phyloP scores from a whole-genome alignment of 2,888 invertebrate species.

The Chrysodeixis includens region DNA sequence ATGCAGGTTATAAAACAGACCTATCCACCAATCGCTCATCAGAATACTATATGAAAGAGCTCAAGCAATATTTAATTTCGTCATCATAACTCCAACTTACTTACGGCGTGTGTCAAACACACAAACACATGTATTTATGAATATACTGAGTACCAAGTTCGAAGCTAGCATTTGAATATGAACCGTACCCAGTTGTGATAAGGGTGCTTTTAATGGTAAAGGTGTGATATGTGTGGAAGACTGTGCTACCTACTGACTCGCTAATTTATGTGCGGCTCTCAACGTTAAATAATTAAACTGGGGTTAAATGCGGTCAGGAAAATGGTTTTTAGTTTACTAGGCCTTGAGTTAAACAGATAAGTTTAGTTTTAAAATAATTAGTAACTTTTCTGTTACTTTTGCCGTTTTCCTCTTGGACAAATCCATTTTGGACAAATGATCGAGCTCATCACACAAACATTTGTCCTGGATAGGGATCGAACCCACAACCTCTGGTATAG shows the following conservation, averaged over 20 bases:
- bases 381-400: too few relatives aligned
- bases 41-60: slow-evolving; percentile 14
- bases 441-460: too few relatives aligned
- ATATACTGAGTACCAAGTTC: slow-evolving; percentile 42
- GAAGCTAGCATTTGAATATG: neutral
- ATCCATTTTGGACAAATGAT: too few relatives aligned
- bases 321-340: slow-evolving; percentile 29
- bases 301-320: slow-evolving; percentile 59
- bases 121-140: slow-evolving; percentile 20
- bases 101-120: slow-evolving; percentile 38
- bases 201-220: neutral
- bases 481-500: too few relatives aligned
- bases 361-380: too few relatives aligned
- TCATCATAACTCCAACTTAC: slow-evolving; percentile 46
- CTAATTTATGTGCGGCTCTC: slow-evolving; percentile 43
- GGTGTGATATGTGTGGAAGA: neutral
- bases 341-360: too few relatives aligned
- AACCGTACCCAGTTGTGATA: slow-evolving; percentile 15
- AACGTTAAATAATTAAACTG: slow-evolving; percentile 57
- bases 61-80: slow-evolving; percentile 42
- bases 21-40: neutral
- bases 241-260: slow-evolving; percentile 7
- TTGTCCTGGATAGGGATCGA: too few relatives aligned
- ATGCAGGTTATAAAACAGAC: neutral
- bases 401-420: too few relatives aligned